Conservation (phyloP, 2,888 invertebrate genomes). For the Epiblema foenella region DNA sequence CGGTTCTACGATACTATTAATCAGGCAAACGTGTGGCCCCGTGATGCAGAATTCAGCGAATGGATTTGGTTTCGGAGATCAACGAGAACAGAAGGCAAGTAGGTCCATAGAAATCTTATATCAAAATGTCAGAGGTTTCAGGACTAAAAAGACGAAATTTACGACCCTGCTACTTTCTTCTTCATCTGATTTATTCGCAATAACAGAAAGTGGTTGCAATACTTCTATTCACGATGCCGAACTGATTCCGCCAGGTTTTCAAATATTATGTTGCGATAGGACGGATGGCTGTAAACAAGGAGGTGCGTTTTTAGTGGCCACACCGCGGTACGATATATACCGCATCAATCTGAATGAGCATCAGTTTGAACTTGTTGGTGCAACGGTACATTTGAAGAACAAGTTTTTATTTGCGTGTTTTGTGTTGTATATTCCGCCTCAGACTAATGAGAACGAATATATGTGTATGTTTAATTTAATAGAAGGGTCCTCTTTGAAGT, state of each 20-base stretch:
- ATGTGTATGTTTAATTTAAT: background rate
- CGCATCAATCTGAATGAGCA: conserved; percentile 28
- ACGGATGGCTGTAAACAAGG: conserved; percentile 25
- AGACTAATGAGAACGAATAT: conserved; percentile 8
- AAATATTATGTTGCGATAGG: conserved; percentile 35
- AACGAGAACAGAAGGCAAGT: background rate
- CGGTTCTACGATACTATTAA: conserved; percentile 34
- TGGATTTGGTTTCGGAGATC: conserved; percentile 47
- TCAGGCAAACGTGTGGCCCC: conserved; percentile 41
- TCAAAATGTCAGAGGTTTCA: conserved; percentile 46
- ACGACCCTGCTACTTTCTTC: conserved; percentile 28
- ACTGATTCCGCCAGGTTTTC: conserved; percentile 38
- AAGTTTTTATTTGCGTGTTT: conserved; percentile 7
- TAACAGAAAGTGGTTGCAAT: conserved; percentile 43
- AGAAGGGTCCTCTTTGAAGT: conserved; percentile 17
- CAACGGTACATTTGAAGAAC: background rate
- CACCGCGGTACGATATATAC: conserved; percentile 5
- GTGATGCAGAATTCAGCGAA: conserved; percentile 46
- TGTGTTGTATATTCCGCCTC: conserved; percentile 22
- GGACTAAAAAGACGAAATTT: conserved; percentile 45
- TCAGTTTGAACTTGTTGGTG: conserved; percentile 15
- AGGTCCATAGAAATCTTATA: conserved; percentile 41
- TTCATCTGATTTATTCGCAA: conserved; percentile 45
- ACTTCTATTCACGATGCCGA: conserved; percentile 40
- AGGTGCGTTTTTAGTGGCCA: conserved; percentile 28